These are phyloP conservation scores for Lates calcarifer DNA, from an alignment of 2,113 vertebrate species.

Conservation along the genomic window DNA sequence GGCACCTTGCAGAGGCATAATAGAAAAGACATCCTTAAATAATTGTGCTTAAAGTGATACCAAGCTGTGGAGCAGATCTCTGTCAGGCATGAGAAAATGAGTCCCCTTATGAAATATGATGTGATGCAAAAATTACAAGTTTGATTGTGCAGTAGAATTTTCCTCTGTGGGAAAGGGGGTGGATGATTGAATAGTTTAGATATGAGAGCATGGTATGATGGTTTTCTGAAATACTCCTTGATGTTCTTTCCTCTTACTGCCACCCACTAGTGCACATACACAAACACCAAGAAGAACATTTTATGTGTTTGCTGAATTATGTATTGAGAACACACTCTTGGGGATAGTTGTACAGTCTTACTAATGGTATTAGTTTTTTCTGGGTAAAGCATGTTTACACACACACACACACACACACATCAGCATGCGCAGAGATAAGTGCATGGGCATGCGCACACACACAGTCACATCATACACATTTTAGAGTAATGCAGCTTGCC, in stretches of 20 bases:
- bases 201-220: slow-evolving; percentile 18
- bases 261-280: slow-evolving; percentile 34
- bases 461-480: slow-evolving; percentile 25
- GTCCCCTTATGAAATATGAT: slow-evolving; percentile 1
- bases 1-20: slow-evolving; percentile 46
- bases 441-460: slow-evolving; percentile 6
- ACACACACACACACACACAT: background rate
- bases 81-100: slow-evolving; percentile 16
- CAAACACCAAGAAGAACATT: slow-evolving; percentile 58
- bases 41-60: slow-evolving; percentile 52
- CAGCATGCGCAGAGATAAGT: slow-evolving; percentile 24
- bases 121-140: slow-evolving; percentile 34
- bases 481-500: background rate
- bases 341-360: slow-evolving; percentile 55
- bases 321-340: slow-evolving; percentile 64
- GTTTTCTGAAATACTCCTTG: slow-evolving; percentile 30
- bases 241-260: slow-evolving; percentile 27
- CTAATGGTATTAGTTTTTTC: slow-evolving; percentile 64
- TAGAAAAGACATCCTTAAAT: slow-evolving; percentile 46
- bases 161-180: background rate
- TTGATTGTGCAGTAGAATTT: slow-evolving; percentile 24
- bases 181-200: slow-evolving; percentile 20
- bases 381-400: slow-evolving; percentile 55
- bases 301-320: slow-evolving; percentile 75
- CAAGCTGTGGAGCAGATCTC: background rate